Evolutionary conservation across 2,797 vertebrate species (phyloP), one percentile per base, ranked within the genome.

Genomic region (Melanotaenia trifasciata): DNA sequence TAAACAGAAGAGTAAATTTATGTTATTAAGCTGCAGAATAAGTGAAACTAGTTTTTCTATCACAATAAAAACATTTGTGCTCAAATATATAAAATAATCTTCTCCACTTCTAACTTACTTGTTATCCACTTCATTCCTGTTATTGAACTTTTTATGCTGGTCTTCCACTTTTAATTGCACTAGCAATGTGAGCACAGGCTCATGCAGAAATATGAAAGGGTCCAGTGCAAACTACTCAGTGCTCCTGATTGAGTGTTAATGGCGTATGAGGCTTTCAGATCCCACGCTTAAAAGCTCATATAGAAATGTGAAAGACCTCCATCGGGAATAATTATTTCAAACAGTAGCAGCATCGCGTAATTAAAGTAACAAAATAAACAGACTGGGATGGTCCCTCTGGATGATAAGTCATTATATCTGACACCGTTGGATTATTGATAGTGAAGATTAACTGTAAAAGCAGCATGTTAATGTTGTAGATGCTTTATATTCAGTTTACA

Each of bases 1-100:
- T 18, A 59, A 74, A 57, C 40, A 80, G 32, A 26, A 22, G 18
- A 3, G n/a, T 74, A 14, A 69, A 64, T 83, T 32, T 36, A 71
- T 47, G 58, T 67, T 24, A 68, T 76, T 63, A 66, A 60, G 14
- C 62, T 54, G 26, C 51, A 43, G 54, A 67, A 5, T 18, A 43
- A 1, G 18, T 13, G 22, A 43, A 58, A n/a, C 38, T 58, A 53
- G 36, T 12, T 14, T 43, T 43, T 43, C 0, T 43, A 5, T 43
- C 40, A 40, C 38, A 40, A 40, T 2, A 40, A 3, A 3, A 40
- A 40, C 38, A 12, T 40, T 40, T 40, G 38, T 40, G 38, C 13
- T 40, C 8, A 22, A 8, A 22, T 22, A 24, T 51, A 3, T 12
- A 3, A 12, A 24, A 28, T 28, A 9, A 53, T 53, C 11, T 53